Evolutionary conservation across 1,140 invertebrate species (phyloP), one percentile per base, ranked within the genome.

Genomic region (Brachionus koreanus): DNA sequence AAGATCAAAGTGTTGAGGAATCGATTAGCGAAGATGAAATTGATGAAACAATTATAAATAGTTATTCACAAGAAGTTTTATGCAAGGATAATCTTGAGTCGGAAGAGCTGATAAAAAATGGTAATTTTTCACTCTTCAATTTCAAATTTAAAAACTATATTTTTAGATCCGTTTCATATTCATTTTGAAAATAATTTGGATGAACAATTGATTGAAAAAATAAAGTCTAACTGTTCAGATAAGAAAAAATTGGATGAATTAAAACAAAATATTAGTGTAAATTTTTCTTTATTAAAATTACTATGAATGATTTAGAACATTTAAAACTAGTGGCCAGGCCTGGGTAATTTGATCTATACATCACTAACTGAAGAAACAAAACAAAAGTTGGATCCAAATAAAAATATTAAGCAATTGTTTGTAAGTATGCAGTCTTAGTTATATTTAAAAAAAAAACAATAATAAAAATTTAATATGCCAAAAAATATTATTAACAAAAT

Each of bases 81-180:
- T 77, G 75, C 35, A 52, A 77, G 35, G 75, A 77, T 61, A 52
- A 61, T 35, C 43, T 77, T 23, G 75, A 77, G 7, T 57, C 46
- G 13, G 75, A 61, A 77, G 75, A 77, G 23, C 5, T 35, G 1
- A 49, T 57, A 16, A 61, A 77, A 61, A 52, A 77, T 49, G 72
- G 72, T 75, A 43, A 5, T 33, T 39, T 46, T 75, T 75, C 43
- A 9, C 39, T 46, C n/a, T 33, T 9, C n/a, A 46, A 13, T 33
- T 13, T 43, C 13, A 52, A 33, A n/a, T 75, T 75, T 29, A 3
- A 39, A 25, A 29, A 19, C 9, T n/a, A 10, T 29, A 29, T 25
- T 75, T 75, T 75, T 39, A 75, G 75, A 77, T 77, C 75, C 75
- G 16, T 77, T 77, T 77, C 75, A 77, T 77, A 33, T 52, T 52